These are phyloP conservation scores for Fratercula arctica DNA, from an alignment of 2,797 vertebrate genomes.

Conservation along the genomic window DNA sequence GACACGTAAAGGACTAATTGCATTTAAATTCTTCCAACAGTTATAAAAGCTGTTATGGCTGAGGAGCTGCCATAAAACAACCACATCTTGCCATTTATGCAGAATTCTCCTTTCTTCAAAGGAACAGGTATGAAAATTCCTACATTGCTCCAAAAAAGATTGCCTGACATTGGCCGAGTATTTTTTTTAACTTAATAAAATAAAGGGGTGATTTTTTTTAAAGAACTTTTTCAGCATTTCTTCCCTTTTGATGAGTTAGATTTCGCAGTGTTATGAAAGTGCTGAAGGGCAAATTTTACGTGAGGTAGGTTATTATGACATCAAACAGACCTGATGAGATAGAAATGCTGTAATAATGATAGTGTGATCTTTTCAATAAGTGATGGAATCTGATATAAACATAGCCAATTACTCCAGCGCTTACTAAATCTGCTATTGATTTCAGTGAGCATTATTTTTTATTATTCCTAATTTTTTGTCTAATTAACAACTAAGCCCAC, in stretches of 20 bases:
- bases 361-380: not conserved
- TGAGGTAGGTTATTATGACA: not conserved
- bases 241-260: not conserved
- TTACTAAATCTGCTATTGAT: not conserved
- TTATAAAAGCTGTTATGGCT: slow-evolving; percentile 62
- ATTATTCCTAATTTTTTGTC: not conserved
- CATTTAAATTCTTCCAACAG: slow-evolving; percentile 66
- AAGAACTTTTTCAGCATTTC: not conserved
- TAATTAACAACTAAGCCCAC: not conserved
- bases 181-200: slow-evolving; percentile 1
- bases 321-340: not conserved
- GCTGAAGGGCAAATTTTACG: not conserved
- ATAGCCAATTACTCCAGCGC: not conserved
- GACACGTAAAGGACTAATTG: slow-evolving; percentile 39
- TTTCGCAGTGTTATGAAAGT: not conserved
- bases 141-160: slow-evolving; percentile 34
- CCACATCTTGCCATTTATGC: slow-evolving; percentile 58
- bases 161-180: not conserved
- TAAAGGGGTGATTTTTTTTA: not conserved
- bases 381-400: not conserved
- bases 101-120: slow-evolving; percentile 65
- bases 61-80: slow-evolving; percentile 62
- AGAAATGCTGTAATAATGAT: not conserved
- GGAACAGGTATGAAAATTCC: slow-evolving; percentile 59
- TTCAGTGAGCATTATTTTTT: not conserved